A percentile compares a stretch with the other conserved stretches of the same genome.
Evolutionary conservation across 2,113 vertebrate genomes (phyloP).

Genomic region (Myxocyprinus asiaticus): DNA sequence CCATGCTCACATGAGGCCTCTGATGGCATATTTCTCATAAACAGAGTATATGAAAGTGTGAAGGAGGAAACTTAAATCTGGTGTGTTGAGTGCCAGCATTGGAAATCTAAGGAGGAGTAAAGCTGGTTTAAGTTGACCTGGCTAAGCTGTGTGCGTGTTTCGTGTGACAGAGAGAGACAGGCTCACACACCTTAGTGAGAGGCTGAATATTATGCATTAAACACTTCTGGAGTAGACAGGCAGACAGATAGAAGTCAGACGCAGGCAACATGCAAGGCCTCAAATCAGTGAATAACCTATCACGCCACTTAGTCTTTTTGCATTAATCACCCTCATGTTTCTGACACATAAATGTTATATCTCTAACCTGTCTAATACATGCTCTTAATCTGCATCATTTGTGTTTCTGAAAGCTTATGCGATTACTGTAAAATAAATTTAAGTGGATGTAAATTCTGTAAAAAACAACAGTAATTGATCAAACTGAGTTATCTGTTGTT

Average conservation of each 20-base stretch:
- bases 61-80: conserved; percentile 1
- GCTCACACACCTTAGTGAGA: conserved; percentile 42
- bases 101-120: conserved; percentile 71
- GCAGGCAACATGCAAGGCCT: conserved; percentile 1
- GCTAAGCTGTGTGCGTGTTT: conserved; percentile 71
- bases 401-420: conserved; percentile 2
- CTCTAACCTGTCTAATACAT: background rate
- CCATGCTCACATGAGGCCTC: conserved; percentile 62
- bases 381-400: background rate
- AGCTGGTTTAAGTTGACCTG: conserved; percentile 78
- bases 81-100: conserved; percentile 66
- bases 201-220: conserved; percentile 30
- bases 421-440: background rate
- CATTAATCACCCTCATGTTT: background rate
- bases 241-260: conserved; percentile 23
- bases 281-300: background rate
- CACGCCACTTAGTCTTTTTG: background rate
- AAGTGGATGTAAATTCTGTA: no score
- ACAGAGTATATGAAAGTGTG: conserved; percentile 71
- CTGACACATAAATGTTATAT: conserved; percentile 14
- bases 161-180: conserved; percentile 60
- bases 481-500: no score
- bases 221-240: conserved; percentile 13
- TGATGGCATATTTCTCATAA: conserved; percentile 73
- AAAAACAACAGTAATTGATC: no score